These are phyloP conservation scores for Buceros bicornis DNA, from an alignment of 2,797 vertebrate species.

Conservation along the genomic window DNA sequence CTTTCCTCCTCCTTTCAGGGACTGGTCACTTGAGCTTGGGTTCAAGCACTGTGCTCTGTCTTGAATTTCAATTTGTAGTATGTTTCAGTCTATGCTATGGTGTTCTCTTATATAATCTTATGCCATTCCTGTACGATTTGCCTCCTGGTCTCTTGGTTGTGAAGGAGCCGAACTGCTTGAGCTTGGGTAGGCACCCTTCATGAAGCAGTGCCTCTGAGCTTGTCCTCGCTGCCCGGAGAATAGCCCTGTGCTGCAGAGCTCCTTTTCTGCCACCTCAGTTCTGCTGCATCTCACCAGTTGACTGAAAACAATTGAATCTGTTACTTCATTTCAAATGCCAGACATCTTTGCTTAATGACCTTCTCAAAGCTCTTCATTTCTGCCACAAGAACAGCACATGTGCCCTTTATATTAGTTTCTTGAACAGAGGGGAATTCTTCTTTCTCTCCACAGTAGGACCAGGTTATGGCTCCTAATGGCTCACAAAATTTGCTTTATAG, in stretches of 20 bases:
- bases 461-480: background rate
- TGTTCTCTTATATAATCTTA: background rate
- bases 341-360: background rate
- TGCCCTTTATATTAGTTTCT: background rate
- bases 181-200: background rate
- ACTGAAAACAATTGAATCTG: background rate
- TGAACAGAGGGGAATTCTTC: background rate
- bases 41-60: background rate
- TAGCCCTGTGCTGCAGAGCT: background rate
- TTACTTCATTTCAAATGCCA: background rate
- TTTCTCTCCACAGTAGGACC: background rate
- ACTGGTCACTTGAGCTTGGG: accelerated
- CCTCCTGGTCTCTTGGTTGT: background rate
- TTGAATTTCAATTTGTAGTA: background rate
- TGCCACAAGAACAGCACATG: background rate
- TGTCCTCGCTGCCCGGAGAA: background rate
- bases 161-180: background rate
- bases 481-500: background rate
- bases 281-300: background rate
- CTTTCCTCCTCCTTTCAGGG: background rate
- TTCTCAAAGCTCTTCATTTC: background rate
- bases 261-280: background rate
- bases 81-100: background rate
- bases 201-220: background rate
- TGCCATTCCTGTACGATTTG: background rate